A percentile compares a stretch with the other conserved stretches of the same genome.
Conservation (phyloP, 2,113 vertebrate species). For the Alethe diademata region DNA sequence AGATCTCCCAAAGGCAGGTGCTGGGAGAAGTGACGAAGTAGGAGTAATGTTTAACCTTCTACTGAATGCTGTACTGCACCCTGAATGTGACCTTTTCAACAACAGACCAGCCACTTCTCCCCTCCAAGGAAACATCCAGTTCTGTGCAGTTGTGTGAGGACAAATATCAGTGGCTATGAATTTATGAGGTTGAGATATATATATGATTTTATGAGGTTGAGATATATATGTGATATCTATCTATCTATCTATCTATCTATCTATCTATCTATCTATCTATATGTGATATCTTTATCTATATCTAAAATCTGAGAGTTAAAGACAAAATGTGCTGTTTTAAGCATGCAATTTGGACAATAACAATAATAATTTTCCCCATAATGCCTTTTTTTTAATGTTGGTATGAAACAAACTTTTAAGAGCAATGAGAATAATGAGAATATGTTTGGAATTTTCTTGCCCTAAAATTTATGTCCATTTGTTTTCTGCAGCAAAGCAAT, state of each 20-base stretch:
- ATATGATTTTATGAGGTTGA: neutral
- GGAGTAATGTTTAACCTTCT: neutral
- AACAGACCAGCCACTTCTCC: neutral
- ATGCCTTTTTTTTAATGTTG: neutral
- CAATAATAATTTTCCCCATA: neutral
- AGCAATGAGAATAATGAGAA: neutral
- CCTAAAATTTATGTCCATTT: neutral
- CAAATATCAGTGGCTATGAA: neutral
- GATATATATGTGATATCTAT: neutral
- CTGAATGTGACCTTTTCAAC: neutral
- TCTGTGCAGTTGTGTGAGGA: neutral
- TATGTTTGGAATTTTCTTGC: neutral
- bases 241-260: too few species aligned
- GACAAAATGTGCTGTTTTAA: neutral
- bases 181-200: neutral
- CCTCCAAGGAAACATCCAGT: neutral
- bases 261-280: too few species aligned
- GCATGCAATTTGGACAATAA: neutral
- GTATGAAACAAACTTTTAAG: neutral
- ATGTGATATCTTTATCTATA: too few species aligned
- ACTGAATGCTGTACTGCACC: neutral
- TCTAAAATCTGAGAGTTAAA: neutral
- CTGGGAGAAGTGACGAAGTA: neutral
- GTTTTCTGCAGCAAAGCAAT: neutral
- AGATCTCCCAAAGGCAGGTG: neutral